phyloP scores from a whole-genome alignment of 64 coral and sea anemone species.

The Pocillopora verrucosa region DNA sequence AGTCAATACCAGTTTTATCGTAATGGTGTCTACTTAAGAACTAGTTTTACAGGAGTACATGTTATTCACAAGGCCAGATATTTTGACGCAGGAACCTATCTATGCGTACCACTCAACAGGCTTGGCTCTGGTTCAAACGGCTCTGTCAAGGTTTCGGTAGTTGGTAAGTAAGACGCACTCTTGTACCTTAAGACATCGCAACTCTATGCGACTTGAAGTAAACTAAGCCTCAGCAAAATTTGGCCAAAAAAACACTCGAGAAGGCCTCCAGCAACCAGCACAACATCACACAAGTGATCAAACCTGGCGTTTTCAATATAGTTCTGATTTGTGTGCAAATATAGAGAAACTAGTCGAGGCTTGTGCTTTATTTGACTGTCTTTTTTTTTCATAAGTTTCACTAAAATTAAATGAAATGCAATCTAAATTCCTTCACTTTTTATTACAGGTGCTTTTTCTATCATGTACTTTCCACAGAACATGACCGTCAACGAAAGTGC shows the following conservation, averaged over 20 bases:
- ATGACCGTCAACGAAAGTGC: slow-evolving; percentile 28
- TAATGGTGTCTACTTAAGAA: slow-evolving; percentile 31
- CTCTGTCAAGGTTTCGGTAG: slow-evolving; percentile 17
- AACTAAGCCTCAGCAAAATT: too few relatives aligned
- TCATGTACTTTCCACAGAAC: slow-evolving; percentile 8
- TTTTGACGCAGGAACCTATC: slow-evolving; percentile 56
- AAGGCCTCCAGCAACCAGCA: too few relatives aligned
- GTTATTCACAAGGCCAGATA: slow-evolving; percentile 42
- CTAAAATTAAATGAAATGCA: too few relatives aligned
- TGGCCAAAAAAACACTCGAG: too few relatives aligned
- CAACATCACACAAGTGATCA: too few relatives aligned
- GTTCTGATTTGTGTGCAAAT: too few relatives aligned
- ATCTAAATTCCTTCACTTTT: background rate
- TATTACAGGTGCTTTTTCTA: slow-evolving; percentile 17
- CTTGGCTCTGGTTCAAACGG: slow-evolving; percentile 41
- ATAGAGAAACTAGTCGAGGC: too few relatives aligned
- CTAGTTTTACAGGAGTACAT: slow-evolving; percentile 8
- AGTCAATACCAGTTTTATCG: slow-evolving; percentile 68
- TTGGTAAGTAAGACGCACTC: background rate
- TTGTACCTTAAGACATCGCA: too few relatives aligned
- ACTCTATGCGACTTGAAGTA: too few relatives aligned
- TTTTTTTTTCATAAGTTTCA: too few relatives aligned
- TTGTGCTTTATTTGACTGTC: too few relatives aligned
- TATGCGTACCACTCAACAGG: slow-evolving; percentile 42
- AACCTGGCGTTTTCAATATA: too few relatives aligned